Conservation (phyloP, 2,888 invertebrate genomes). For the Pseudococcus jackbeardsleyi region DNA sequence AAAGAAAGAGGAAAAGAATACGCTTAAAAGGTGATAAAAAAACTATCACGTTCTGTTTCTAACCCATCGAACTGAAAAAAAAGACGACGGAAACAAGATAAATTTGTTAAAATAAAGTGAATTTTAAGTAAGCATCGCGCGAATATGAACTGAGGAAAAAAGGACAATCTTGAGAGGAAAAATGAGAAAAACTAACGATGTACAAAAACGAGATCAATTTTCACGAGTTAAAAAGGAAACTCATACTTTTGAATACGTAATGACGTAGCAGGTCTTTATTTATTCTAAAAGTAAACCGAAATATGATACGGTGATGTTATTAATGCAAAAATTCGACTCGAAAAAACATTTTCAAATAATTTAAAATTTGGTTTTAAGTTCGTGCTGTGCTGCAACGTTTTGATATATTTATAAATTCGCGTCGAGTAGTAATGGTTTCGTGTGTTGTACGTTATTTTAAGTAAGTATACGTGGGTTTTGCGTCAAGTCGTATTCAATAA, state of each 20-base stretch:
- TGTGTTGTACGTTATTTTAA: neutral
- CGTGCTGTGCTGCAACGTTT: constrained; percentile 25
- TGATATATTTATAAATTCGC: constrained; percentile 34
- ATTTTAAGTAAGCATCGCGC: constrained; percentile 61
- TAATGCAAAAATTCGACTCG: constrained; percentile 55
- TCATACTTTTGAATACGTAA: constrained; percentile 59
- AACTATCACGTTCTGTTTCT: constrained; percentile 62
- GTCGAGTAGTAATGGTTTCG: constrained; percentile 36
- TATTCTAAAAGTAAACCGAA: constrained; percentile 56
- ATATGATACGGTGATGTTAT: constrained; percentile 53
- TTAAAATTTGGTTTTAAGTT: constrained; percentile 52
- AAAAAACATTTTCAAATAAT: constrained; percentile 54
- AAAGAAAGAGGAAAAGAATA: constrained; percentile 13
- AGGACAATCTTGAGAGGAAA: constrained; percentile 54
- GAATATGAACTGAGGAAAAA: constrained; percentile 58
- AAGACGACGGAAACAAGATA: constrained; percentile 61
- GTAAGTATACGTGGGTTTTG: no score
- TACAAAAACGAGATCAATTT: constrained; percentile 62
- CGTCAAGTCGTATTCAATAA: neutral
- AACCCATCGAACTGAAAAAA: constrained; percentile 37
- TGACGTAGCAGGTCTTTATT: constrained; percentile 59
- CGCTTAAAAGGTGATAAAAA: constrained; percentile 61
- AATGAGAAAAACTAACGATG: constrained; percentile 57
- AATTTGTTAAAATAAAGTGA: constrained; percentile 64
- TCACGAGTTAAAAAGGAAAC: constrained; percentile 61